phyloP scores from a whole-genome alignment of 2,113 vertebrate species.

The Paratilapia polleni region DNA sequence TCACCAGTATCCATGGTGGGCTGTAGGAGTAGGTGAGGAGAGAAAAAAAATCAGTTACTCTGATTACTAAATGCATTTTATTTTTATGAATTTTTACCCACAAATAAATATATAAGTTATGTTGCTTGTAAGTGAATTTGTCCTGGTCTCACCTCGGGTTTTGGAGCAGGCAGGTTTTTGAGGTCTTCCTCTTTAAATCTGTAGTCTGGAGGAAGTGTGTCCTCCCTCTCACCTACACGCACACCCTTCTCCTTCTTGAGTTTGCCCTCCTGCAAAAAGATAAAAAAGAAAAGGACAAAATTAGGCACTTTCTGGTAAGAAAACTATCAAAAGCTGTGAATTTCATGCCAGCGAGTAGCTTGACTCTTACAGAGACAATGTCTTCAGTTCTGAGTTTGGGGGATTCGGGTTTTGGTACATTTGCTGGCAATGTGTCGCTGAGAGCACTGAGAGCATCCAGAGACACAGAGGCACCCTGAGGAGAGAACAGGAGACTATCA shows the following conservation, averaged over 20 bases:
- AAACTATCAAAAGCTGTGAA: neutral
- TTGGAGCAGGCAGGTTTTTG: constrained; percentile 7
- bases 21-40: neutral
- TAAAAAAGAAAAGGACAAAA: neutral
- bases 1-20: neutral
- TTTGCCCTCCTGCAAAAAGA: constrained; percentile 66
- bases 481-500: neutral
- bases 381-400: constrained; percentile 74
- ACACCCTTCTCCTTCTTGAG: constrained; percentile 67
- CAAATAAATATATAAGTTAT: neutral
- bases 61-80: neutral
- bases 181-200: constrained; percentile 49
- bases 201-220: constrained; percentile 72
- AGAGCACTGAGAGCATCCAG: constrained; percentile 74
- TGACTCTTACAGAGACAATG: constrained; percentile 65
- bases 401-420: constrained; percentile 56
- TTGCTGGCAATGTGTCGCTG: constrained; percentile 41
- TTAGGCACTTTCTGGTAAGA: neutral
- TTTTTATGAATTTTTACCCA: neutral
- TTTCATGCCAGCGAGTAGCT: neutral
- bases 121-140: neutral
- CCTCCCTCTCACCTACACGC: constrained; percentile 76
- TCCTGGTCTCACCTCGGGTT: constrained; percentile 10
- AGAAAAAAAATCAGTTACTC: neutral
- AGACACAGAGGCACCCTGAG: constrained; percentile 59